Conservation (phyloP, 2,797 vertebrate genomes). For the Melanotaenia boesemani region DNA sequence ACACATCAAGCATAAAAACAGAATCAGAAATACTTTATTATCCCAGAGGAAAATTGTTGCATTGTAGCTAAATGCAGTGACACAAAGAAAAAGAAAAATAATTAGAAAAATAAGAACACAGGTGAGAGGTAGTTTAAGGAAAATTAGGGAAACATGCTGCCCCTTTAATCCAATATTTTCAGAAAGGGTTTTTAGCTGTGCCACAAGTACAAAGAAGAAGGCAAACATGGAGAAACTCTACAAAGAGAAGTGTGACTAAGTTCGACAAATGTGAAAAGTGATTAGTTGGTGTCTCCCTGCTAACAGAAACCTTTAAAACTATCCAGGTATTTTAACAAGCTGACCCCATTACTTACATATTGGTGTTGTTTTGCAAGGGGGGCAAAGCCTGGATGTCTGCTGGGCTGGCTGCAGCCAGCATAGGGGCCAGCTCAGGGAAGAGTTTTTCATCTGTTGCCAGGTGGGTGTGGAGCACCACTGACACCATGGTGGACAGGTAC, state of each 20-base stretch:
- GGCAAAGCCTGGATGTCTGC: conserved; percentile 79
- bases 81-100: no score
- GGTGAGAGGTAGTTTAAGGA: no score
- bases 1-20: not conserved
- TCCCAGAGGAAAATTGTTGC: no score
- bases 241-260: not conserved
- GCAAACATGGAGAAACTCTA: not conserved
- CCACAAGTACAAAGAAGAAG: not conserved
- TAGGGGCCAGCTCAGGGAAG: conserved; percentile 74
- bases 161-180: not conserved
- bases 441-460: conserved; percentile 70
- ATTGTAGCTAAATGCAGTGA: no score
- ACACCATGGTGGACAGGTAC: conserved; percentile 79
- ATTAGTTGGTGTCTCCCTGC: not conserved
- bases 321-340: not conserved
- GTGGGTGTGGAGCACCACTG: conserved; percentile 79
- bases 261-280: not conserved
- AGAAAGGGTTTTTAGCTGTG: not conserved
- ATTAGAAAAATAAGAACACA: no score
- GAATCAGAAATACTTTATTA: no score
- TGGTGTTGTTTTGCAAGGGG: conserved; percentile 61
- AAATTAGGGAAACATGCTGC: not conserved
- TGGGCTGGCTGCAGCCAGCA: conserved; percentile 69
- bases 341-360: conserved; percentile 73
- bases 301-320: not conserved